Percentiles rank a stretch among this genome's conserved stretches.
These are phyloP conservation scores for Aurelia aurita complex sp. Pacific DNA, from an alignment of 30 jellyfish, hydroid and myxozoan genomes.

Conservation along the genomic window DNA sequence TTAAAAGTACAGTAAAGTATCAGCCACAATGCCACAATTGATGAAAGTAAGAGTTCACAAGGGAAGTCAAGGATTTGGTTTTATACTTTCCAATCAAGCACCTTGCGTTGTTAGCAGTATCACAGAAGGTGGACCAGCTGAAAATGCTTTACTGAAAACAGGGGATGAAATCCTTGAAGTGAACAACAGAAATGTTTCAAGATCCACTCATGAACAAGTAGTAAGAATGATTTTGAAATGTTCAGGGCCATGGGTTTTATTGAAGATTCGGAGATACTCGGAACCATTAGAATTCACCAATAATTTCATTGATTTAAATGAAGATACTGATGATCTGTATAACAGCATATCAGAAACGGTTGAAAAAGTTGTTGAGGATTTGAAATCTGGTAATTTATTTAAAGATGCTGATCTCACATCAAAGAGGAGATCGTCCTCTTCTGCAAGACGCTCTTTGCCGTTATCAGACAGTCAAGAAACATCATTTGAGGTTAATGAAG, in stretches of 20 bases:
- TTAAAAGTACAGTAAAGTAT: neutral
- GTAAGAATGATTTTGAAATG: constrained; percentile 58
- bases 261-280: constrained; percentile 25
- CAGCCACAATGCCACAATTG: constrained; percentile 25
- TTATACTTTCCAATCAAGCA: constrained; percentile 76
- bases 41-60: constrained; percentile 39
- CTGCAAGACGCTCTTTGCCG: neutral
- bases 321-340: constrained; percentile 37
- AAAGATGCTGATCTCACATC: neutral
- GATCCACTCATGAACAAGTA: constrained; percentile 80
- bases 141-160: constrained; percentile 51
- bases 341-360: constrained; percentile 44
- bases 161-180: constrained; percentile 89
- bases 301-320: neutral
- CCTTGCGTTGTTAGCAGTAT: constrained; percentile 91
- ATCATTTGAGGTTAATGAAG: constrained; percentile 2
- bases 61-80: constrained; percentile 81
- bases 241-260: constrained; percentile 3
- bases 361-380: constrained; percentile 51
- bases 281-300: neutral
- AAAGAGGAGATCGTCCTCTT: neutral
- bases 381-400: constrained; percentile 41
- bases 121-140: constrained; percentile 81
- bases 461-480: neutral
- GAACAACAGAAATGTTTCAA: constrained; percentile 63